These are phyloP conservation scores for Sepiola atlantica DNA, from an alignment of 2,888 invertebrate genomes.

Conservation along the genomic window DNA sequence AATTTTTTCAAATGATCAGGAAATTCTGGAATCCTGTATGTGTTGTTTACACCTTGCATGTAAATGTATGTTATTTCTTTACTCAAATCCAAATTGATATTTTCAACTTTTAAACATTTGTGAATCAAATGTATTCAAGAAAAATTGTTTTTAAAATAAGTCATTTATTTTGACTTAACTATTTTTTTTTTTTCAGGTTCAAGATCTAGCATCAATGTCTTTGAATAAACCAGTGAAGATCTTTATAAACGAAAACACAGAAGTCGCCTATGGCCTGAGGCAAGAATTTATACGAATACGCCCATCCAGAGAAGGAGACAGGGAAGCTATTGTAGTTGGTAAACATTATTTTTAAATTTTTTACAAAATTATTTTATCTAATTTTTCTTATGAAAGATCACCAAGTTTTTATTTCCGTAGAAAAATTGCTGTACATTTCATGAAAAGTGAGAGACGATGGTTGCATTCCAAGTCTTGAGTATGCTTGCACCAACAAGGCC, in stretches of 20 bases:
- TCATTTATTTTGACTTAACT: too few species aligned
- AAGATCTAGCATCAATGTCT: slow-evolving; percentile 94
- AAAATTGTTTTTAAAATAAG: neutral
- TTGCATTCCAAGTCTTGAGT: too few species aligned
- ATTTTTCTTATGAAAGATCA: neutral
- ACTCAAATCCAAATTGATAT: too few species aligned
- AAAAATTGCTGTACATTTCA: neutral
- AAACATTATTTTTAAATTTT: slow-evolving; percentile 46
- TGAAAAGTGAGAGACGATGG: too few species aligned
- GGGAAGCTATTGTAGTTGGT: slow-evolving; percentile 85
- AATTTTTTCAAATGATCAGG: too few species aligned
- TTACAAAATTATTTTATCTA: neutral
- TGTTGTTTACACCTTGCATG: too few species aligned
- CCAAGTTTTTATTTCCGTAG: neutral
- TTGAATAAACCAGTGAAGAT: slow-evolving; percentile 93
- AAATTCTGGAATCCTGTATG: too few species aligned
- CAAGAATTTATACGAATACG: slow-evolving; percentile 95
- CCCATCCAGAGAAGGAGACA: slow-evolving; percentile 88
- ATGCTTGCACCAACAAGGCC: too few species aligned
- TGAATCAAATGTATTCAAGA: neutral
- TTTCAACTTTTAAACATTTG: neutral
- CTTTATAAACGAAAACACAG: slow-evolving; percentile 96
- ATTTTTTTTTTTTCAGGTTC: slow-evolving; percentile 74
- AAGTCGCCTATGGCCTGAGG: slow-evolving; percentile 93
- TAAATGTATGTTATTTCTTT: too few species aligned